These are phyloP conservation scores for Athalia circularis DNA, from an alignment of 2,888 invertebrate genomes.

Conservation along the genomic window DNA sequence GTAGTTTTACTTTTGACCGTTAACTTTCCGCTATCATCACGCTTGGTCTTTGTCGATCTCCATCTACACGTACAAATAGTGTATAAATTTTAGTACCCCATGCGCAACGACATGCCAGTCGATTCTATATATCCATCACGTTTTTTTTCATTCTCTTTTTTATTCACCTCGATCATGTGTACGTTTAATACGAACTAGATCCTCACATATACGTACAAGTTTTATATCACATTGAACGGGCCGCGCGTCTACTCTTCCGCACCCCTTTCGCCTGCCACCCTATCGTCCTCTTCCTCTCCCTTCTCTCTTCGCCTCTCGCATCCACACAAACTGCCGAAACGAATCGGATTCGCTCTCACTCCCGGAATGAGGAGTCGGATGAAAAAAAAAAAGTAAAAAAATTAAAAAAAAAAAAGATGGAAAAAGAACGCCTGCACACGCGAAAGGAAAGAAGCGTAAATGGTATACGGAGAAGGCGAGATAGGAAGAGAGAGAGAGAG, in stretches of 20 bases:
- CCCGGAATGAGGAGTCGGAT: background rate
- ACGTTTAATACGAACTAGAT: background rate
- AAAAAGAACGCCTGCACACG: too few relatives aligned
- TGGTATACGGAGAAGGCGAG: background rate
- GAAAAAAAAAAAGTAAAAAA: background rate
- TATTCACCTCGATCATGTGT: constrained; percentile 59
- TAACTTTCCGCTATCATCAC: constrained; percentile 53
- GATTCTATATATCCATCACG: constrained; percentile 40
- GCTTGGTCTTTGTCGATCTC: constrained; percentile 16
- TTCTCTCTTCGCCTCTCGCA: background rate
- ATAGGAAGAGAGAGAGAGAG: background rate
- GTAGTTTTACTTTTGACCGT: constrained; percentile 69
- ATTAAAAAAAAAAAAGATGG: background rate
- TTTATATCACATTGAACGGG: background rate
- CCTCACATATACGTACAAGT: background rate
- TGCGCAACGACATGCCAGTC: constrained; percentile 5
- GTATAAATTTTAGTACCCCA: constrained; percentile 51
- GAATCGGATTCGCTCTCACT: constrained; percentile 32
- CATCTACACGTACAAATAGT: background rate
- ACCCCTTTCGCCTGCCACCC: constrained; percentile 10
- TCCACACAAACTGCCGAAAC: constrained; percentile 5
- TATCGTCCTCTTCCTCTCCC: background rate
- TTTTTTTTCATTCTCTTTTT: constrained; percentile 63
- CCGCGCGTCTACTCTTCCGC: constrained; percentile 18
- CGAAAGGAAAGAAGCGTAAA: too few relatives aligned